phyloP scores from a whole-genome alignment of 2,888 invertebrate genomes.

The Congeria kusceri region DNA sequence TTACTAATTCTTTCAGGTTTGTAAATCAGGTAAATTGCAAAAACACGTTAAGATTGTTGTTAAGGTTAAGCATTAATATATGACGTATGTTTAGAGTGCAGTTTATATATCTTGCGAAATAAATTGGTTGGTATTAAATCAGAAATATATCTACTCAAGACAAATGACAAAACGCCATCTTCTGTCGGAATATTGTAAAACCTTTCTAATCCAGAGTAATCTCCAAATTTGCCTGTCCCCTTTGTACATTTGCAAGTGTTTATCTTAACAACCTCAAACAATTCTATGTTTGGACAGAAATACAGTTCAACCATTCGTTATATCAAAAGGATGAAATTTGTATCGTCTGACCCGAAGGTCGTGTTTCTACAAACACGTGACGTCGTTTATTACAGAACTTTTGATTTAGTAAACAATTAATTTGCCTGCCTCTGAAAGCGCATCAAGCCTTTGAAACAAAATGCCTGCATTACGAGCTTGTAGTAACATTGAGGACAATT shows the following conservation, averaged over 20 bases:
- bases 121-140: too few relatives aligned
- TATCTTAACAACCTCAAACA: slow-evolving; percentile 53
- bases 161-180: slow-evolving; percentile 19
- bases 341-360: slow-evolving; percentile 56
- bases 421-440: slow-evolving; percentile 44
- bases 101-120: too few relatives aligned
- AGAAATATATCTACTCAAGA: slow-evolving; percentile 22
- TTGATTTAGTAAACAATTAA: slow-evolving; percentile 51
- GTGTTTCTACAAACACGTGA: slow-evolving; percentile 62
- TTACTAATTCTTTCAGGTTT: too few relatives aligned
- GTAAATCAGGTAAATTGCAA: too few relatives aligned
- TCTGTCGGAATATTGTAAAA: slow-evolving; percentile 9
- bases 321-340: slow-evolving; percentile 61
- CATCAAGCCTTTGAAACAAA: slow-evolving; percentile 30
- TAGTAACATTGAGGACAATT: slow-evolving; percentile 27
- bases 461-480: slow-evolving; percentile 35
- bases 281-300: slow-evolving; percentile 53
- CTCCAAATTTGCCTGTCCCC: slow-evolving; percentile 42
- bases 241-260: slow-evolving; percentile 59
- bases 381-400: slow-evolving; percentile 55
- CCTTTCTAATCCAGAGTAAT: slow-evolving; percentile 57
- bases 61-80: slow-evolving; percentile 16
- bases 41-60: too few relatives aligned
- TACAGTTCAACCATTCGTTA: slow-evolving; percentile 46
- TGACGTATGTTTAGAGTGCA: not conserved